Evolutionary conservation across 2,113 vertebrate species (phyloP).

Genomic region (Dipodomys ordii): DNA sequence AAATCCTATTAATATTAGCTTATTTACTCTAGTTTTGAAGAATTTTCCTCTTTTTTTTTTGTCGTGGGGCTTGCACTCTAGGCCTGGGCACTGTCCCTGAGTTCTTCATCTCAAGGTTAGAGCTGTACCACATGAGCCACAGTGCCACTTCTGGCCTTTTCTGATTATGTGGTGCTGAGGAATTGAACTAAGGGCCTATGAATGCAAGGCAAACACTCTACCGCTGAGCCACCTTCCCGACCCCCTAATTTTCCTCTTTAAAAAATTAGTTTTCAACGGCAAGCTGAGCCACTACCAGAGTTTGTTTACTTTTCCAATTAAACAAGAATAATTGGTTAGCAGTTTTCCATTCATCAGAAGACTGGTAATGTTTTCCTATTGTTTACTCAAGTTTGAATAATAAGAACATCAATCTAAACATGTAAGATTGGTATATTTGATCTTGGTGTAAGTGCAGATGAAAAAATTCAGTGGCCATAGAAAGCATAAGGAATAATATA

Average conservation of each 20-base stretch:
- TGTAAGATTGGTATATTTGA: conserved; percentile 26
- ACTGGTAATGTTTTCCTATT: background rate
- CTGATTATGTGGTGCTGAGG: no score
- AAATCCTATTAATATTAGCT: background rate
- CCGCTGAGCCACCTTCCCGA: no score
- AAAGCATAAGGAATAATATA: conserved; percentile 24
- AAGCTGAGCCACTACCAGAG: background rate
- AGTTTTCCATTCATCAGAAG: background rate
- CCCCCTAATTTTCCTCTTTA: no score
- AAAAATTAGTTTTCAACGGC: background rate
- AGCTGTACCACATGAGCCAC: no score
- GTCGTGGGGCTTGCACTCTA: background rate
- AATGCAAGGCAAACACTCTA: no score
- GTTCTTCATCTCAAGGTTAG: background rate
- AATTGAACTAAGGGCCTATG: no score
- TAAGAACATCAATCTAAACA: background rate
- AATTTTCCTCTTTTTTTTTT: background rate
- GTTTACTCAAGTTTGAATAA: conserved; percentile 8
- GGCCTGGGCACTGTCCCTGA: no score
- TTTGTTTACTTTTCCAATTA: conserved; percentile 45
- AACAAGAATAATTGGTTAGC: background rate
- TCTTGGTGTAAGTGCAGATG: background rate
- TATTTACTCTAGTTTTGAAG: background rate
- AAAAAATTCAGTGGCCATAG: background rate
- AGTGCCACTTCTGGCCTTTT: no score